Evolutionary conservation across 2,888 invertebrate species (phyloP).

Genomic region (Dolomedes plantarius): DNA sequence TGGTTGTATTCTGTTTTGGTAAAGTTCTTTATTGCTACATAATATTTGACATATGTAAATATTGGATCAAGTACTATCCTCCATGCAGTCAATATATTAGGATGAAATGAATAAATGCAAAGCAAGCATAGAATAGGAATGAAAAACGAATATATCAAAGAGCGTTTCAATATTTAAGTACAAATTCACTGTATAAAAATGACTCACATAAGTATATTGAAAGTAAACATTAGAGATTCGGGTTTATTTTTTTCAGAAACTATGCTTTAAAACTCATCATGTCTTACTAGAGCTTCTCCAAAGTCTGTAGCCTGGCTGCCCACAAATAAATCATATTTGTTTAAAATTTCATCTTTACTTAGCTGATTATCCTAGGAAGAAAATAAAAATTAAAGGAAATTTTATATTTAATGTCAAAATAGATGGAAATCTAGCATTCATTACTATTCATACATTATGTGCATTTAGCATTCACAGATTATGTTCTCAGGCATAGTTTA

Average conservation of each 20-base stretch:
- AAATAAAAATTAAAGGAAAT: conserved; percentile 35
- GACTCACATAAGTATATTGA: background rate
- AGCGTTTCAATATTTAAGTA: conserved; percentile 31
- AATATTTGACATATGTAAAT: too few species aligned
- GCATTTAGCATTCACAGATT: too few species aligned
- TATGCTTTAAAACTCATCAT: conserved; percentile 91
- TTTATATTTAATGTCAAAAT: too few species aligned
- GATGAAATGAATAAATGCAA: too few species aligned
- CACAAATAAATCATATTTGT: conserved; percentile 97
- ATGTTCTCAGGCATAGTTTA: too few species aligned
- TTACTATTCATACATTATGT: too few species aligned
- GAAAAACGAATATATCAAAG: background rate
- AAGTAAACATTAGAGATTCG: background rate
- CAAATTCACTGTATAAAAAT: conserved; percentile 29
- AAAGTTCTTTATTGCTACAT: too few species aligned
- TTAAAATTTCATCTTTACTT: conserved; percentile 91
- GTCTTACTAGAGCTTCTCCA: conserved; percentile 94
- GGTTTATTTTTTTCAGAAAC: background rate
- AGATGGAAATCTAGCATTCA: too few species aligned
- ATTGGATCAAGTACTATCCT: too few species aligned
- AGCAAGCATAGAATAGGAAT: background rate
- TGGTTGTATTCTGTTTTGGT: too few species aligned
- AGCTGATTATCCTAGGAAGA: conserved; percentile 85
- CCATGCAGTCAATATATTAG: too few species aligned
- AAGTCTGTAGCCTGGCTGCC: conserved; percentile 99